Base-by-base conservation (phyloP, 2,888 invertebrate genomes). In the Peribatodes rhomboidaria region DNA sequence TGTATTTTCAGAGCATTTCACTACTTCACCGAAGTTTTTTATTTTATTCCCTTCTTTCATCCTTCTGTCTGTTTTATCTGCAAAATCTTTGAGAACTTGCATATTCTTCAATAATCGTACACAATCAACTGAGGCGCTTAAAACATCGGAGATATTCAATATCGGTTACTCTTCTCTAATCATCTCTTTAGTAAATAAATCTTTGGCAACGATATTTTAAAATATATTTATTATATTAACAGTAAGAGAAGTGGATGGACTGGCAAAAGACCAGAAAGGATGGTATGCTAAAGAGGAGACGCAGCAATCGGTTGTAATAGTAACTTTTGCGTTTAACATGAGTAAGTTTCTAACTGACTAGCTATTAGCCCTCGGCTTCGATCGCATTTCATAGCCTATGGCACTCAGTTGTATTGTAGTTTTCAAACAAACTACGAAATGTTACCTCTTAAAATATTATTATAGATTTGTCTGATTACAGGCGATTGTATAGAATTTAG, bases 131-230 rank as follows among this genome's bases (percentile, higher is more conserved):
- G 31, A 44, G 13, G 42, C 52, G 22, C 52, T 22, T 22, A 31
- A 2, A 41, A 39, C 42, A 50, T 59, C 42, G 2, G 9, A 50
- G 42, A 31, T 31, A 22, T 41, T 14, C n/a, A 18, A 50, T 50
- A 33, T 31, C 27, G 39, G 16, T 9, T 6, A 18, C 18, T 41
- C 14, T 18, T 31, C n/a, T n/a, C n/a, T n/a, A n/a, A n/a, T n/a
- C 39, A 11, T 42, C 42, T 14, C 20, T 20, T 13, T 13, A 18
- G 27, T 41, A 20, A 18, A 16, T 41, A 14, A 14, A 22, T 44
- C 35, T 52, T 52, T 59, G 52, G 52, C 58, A 41, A 49, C 31
- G 2, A 27, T 13, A 27, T 49, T 14, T 49, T 37, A 31, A 27
- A 47, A 49, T 31, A 57, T 14, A 7, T 6, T 27, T 6, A 27